Conservation (phyloP, 2,888 invertebrate genomes). For the Carcina quercana region DNA sequence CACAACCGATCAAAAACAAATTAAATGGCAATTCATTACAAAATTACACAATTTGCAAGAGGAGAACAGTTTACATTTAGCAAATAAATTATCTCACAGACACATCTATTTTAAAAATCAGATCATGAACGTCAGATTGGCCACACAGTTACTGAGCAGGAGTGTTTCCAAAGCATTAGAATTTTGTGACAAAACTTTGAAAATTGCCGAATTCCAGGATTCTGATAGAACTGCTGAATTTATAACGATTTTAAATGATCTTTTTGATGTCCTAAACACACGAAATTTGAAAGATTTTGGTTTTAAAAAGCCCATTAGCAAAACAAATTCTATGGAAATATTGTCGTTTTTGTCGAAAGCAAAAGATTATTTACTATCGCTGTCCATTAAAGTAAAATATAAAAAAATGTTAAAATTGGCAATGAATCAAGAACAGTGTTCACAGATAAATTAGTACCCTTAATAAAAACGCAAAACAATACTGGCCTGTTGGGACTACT, state of each 20-base stretch:
- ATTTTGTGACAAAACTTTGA: constrained; percentile 1
- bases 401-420: not conserved
- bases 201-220: not conserved
- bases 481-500: constrained; percentile 3
- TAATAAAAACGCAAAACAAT: not conserved
- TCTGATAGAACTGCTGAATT: constrained; percentile 5
- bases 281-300: constrained; percentile 6
- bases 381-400: not conserved
- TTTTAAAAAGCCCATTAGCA: constrained; percentile 3
- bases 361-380: constrained; percentile 2
- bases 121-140: constrained; percentile 1
- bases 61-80: constrained; percentile 6
- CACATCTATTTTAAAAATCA: constrained; percentile 12
- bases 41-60: constrained; percentile 6
- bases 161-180: constrained; percentile 13
- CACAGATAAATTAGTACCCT: not conserved
- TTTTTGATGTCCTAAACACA: constrained; percentile 4
- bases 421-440: constrained; percentile 1
- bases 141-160: constrained; percentile 9
- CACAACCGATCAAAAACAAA: not conserved
- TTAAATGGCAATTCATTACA: not conserved
- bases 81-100: constrained; percentile 11
- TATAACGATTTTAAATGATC: constrained; percentile 7
- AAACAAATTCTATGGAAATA: constrained; percentile 1
- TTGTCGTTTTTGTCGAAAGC: constrained; percentile 5